Evolutionary conservation across 2,888 invertebrate species (phyloP).

Genomic region (Apamea epomidion): DNA sequence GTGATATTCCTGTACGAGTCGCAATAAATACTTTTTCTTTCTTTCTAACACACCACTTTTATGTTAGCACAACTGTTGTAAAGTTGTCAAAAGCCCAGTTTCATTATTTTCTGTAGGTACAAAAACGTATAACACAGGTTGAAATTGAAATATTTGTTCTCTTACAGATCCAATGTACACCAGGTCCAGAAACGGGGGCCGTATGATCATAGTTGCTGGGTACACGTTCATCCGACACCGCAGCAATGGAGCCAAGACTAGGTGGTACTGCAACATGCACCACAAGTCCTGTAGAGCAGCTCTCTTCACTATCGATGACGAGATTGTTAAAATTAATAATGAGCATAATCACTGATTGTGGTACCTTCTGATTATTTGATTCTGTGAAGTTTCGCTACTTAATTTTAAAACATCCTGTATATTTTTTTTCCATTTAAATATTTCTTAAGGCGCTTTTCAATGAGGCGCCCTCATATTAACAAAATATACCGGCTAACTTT

Average conservation of each 20-base stretch:
- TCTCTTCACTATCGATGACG: slow-evolving; percentile 22
- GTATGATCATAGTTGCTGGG: slow-evolving; percentile 59
- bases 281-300: slow-evolving; percentile 66
- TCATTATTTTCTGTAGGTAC: neutral
- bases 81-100: neutral
- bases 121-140: too few relatives aligned
- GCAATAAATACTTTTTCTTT: too few relatives aligned
- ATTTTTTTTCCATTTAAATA: too few relatives aligned
- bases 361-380: neutral
- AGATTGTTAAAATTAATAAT: slow-evolving; percentile 25
- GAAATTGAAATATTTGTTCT: neutral
- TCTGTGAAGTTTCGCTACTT: neutral
- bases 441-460: too few relatives aligned
- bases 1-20: too few relatives aligned
- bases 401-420: neutral
- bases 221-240: slow-evolving; percentile 72
- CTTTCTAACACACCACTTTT: neutral
- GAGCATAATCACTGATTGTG: slow-evolving; percentile 18
- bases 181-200: slow-evolving; percentile 40
- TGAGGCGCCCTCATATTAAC: too few relatives aligned
- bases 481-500: too few relatives aligned
- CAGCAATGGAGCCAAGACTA: slow-evolving; percentile 55
- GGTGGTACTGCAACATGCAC: slow-evolving; percentile 67
- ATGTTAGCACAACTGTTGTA: neutral
- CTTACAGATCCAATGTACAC: slow-evolving; percentile 11